Percentiles rank a stretch among this genome's conserved stretches.
Evolutionary conservation across 2,888 invertebrate genomes (phyloP).

Genomic region (Gortyna flavago): DNA sequence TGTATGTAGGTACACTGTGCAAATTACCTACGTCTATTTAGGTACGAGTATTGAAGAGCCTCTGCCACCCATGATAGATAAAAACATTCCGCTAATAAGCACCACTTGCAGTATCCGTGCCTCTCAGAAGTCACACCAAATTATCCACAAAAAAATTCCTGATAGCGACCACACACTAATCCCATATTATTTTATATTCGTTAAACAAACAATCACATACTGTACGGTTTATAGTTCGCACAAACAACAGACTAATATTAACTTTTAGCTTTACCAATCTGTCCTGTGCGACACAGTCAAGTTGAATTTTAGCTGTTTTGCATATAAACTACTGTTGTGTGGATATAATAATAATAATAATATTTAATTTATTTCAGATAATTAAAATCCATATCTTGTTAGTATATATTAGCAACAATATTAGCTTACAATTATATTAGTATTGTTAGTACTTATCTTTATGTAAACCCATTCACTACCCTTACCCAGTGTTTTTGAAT

Average conservation of each 20-base stretch:
- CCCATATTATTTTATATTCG: constrained; percentile 42
- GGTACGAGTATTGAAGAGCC: not conserved
- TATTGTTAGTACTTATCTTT: too few species aligned
- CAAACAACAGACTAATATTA: constrained; percentile 64
- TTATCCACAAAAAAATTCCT: constrained; percentile 14
- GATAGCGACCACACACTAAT: constrained; percentile 1
- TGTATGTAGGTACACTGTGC: too few species aligned
- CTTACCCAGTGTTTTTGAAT: too few species aligned
- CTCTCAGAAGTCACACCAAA: constrained; percentile 32
- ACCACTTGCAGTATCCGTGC: not conserved
- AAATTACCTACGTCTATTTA: not conserved
- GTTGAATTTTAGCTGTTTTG: constrained; percentile 30
- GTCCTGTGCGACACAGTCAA: constrained; percentile 20
- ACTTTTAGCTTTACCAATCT: constrained; percentile 55
- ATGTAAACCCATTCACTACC: too few species aligned
- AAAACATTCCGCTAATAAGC: not conserved
- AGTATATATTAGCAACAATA: too few species aligned
- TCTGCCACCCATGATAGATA: not conserved
- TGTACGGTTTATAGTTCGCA: constrained; percentile 58
- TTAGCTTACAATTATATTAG: too few species aligned
- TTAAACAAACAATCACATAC: constrained; percentile 59
- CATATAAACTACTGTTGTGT: constrained; percentile 1
- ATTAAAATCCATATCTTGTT: too few species aligned
- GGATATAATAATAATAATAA: too few species aligned
- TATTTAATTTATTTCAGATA: too few species aligned